Conservation (phyloP, 2,797 vertebrate genomes). For the Zalophus californianus region DNA sequence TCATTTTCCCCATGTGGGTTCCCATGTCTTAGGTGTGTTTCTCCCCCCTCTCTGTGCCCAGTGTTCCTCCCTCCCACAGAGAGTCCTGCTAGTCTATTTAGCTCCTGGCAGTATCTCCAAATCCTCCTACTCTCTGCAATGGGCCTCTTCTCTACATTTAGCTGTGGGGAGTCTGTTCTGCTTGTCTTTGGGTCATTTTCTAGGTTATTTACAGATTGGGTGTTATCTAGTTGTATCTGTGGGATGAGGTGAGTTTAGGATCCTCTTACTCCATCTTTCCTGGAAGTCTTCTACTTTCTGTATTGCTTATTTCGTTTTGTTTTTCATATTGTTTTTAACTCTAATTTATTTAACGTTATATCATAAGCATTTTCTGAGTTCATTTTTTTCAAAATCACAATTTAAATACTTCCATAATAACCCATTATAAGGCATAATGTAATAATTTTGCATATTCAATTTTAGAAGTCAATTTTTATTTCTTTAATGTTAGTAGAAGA, state of each 20-base stretch:
- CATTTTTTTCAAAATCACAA: not conserved
- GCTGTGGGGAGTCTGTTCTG: not conserved
- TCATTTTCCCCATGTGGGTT: not conserved
- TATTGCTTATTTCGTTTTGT: not conserved
- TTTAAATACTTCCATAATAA: not conserved
- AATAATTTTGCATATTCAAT: not conserved
- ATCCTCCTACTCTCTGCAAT: not conserved
- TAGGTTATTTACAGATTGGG: not conserved
- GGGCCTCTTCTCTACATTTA: not conserved
- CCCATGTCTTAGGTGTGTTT: not conserved
- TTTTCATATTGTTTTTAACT: not conserved
- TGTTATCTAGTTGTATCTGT: not conserved
- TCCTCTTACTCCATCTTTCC: not conserved
- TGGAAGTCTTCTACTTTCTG: not conserved
- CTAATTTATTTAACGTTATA: not conserved
- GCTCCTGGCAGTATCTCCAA: not conserved
- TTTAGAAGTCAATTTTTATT: not conserved
- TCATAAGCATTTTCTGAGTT: not conserved
- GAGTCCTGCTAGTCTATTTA: not conserved
- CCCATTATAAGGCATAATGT: not conserved
- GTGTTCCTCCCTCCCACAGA: not conserved
- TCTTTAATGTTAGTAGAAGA: not conserved
- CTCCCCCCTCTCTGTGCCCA: not conserved
- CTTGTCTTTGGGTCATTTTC: not conserved
- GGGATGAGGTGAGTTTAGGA: not conserved